Conservation (phyloP, 1,140 invertebrate species). For the Drosophila parvula region DNA sequence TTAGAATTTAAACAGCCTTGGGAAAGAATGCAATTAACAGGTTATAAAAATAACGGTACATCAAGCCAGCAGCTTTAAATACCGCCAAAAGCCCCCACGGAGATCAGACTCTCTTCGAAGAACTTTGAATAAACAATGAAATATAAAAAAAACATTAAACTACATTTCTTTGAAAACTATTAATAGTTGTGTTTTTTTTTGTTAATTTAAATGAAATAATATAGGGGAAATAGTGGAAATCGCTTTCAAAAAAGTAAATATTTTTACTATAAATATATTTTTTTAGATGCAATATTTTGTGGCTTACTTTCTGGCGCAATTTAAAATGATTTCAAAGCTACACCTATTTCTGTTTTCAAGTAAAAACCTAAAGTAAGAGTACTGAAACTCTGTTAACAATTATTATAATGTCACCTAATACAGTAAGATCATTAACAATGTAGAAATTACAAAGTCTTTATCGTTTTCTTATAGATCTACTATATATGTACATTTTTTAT, state of each 20-base stretch:
- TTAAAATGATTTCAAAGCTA: background rate
- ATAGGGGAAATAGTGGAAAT: too few relatives aligned
- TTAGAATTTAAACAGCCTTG: slow-evolving; percentile 30
- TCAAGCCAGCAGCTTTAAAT: background rate
- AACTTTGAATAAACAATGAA: background rate
- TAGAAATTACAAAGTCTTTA: too few relatives aligned
- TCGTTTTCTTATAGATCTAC: too few relatives aligned
- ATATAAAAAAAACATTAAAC: background rate
- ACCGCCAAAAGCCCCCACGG: background rate
- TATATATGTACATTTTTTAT: background rate
- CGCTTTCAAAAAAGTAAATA: too few relatives aligned
- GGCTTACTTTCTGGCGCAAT: background rate
- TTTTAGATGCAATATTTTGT: background rate
- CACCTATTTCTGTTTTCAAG: too few relatives aligned
- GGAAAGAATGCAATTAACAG: slow-evolving; percentile 38
- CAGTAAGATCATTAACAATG: too few relatives aligned
- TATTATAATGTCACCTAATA: too few relatives aligned
- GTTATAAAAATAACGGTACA: slow-evolving; percentile 38
- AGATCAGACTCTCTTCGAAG: background rate
- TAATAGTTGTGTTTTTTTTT: too few relatives aligned
- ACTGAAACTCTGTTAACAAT: background rate
- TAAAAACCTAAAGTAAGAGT: background rate
- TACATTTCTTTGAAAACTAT: too few relatives aligned
- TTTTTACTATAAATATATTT: background rate
- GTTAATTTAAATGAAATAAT: too few relatives aligned